phyloP scores from a whole-genome alignment of 2,113 vertebrate species.

The Prinia subflava region DNA sequence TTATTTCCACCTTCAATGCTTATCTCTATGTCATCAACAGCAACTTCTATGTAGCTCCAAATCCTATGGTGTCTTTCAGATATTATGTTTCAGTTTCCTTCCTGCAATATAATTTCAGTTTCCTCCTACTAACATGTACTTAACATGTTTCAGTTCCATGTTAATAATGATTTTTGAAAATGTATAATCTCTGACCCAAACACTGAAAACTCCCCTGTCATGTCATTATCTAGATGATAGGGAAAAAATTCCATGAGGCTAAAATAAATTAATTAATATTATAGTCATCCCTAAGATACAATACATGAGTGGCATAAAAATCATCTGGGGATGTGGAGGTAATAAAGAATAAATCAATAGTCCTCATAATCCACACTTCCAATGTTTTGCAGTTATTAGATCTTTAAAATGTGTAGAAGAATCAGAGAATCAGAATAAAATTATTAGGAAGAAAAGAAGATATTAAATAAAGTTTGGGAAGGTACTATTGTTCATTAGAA shows the following conservation, averaged over 20 bases:
- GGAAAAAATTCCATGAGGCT: neutral
- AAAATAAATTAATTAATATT: neutral
- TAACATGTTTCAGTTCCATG: neutral
- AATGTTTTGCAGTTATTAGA: neutral
- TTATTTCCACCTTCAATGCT: neutral
- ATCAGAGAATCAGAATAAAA: neutral
- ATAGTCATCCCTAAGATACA: neutral
- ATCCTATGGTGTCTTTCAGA: neutral
- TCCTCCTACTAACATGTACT: neutral
- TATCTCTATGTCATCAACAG: neutral
- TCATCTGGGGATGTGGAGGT: neutral
- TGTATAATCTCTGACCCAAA: neutral
- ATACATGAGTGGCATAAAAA: neutral
- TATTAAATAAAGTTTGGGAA: neutral
- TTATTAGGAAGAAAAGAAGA: neutral
- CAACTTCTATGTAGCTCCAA: neutral
- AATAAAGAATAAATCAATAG: neutral
- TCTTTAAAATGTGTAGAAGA: neutral
- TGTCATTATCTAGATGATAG: neutral
- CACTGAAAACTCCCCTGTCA: neutral
- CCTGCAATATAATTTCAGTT: neutral
- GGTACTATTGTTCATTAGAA: neutral
- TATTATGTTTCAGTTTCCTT: neutral
- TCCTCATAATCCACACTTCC: neutral
- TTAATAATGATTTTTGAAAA: neutral